Base-by-base conservation (phyloP, 2,888 invertebrate species). In the Mycalesis mineus region DNA sequence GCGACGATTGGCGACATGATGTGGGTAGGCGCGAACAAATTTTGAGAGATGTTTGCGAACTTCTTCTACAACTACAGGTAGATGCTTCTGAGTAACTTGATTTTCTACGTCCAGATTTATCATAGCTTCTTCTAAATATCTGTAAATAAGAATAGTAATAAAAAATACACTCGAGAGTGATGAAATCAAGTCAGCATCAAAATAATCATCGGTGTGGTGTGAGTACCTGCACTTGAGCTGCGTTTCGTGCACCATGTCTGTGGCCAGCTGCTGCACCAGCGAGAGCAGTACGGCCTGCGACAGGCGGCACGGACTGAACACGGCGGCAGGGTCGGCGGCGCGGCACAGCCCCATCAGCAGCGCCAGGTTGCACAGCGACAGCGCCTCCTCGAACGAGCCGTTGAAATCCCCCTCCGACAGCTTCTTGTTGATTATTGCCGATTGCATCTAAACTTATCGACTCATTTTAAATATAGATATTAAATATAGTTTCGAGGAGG, bases 221-320 rank as follows among this genome's bases (percentile, higher is more conserved):
- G n/a, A n/a, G n/a, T 28, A 85, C 87, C 82, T 76, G 83, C 86
- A 86, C 55, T 88, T 86, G 13, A 87, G 72, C 51, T 75, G 77
- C 9, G 96, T 96, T 70, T 97, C 94, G 64, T 94, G 93, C 63
- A 92, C 91, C 87, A 98, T 92, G 75, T 98, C 98, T 0, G 96
- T 95, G 14, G 97, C 95, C 15, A 98, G 92, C 82, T 98, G 98
- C 77, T 98, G 98, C 62, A 98, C 94, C 31, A 99, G 91, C 0
- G 98, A 96, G 33, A 99, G 90, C 57, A 98, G 88, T 28, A 97
- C 96, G 55, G 94, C 94, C 78, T 97, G 98, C 60, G 93, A 93
- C 64, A 97, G 91, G 22, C 92, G 91, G 72, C 95, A 95, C 4
- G 92, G 91, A 28, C 90, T 84, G 78, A 97, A 96, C 50, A 97